Base-by-base conservation (phyloP, 2,113 vertebrate genomes). In the Peromyscus polionotus region DNA sequence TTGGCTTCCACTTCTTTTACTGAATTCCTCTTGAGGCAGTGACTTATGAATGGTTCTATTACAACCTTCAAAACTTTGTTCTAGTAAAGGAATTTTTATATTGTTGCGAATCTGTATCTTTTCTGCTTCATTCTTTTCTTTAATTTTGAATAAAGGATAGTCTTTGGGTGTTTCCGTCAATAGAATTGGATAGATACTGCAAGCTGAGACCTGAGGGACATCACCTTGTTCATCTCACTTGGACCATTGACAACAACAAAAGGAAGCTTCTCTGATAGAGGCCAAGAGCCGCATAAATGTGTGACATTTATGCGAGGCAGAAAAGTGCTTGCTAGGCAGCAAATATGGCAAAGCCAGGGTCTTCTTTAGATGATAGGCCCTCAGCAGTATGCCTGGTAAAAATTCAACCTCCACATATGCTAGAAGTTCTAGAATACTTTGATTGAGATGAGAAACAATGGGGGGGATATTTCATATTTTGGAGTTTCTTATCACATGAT, bases 71-170 rank as follows among this genome's bases (percentile, higher is more conserved):
- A 93, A 63, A 19, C 12, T 36, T 70, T 90, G 33, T 88, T 93
- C 93, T 75, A 65, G 63, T 79, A 87, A 96, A 81, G 0, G 0
- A 86, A 36, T n/a, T 48, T 95, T 42, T 94, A 26, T 51, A 61
- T 17, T 33, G 3, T 81, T 81, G 73, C 26, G 48, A 91, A 68
- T 59, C n/a, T 84, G 3, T 26, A 16, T 57, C 45, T 77, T 93
- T 51, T 65, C 31, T 96, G 11, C 85, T 92, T 84, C 33, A 75
- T 75, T 76, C n/a, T 86, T 89, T 79, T 19, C n/a, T 88, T 93
- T 39, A 42, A 39, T 14, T 70, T 39, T 48, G 65, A 31, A 13
- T 16, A 86, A 84, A 80, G 91, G 33, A 84, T 11, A 77, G 36
- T 45, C 5, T 77, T 86, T 92, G 10, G 72, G 4, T 59, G 70